Percentiles rank a stretch among this genome's conserved stretches.
phyloP scores from a whole-genome alignment of 1,140 invertebrate species.

The Trissolcus basalis region DNA sequence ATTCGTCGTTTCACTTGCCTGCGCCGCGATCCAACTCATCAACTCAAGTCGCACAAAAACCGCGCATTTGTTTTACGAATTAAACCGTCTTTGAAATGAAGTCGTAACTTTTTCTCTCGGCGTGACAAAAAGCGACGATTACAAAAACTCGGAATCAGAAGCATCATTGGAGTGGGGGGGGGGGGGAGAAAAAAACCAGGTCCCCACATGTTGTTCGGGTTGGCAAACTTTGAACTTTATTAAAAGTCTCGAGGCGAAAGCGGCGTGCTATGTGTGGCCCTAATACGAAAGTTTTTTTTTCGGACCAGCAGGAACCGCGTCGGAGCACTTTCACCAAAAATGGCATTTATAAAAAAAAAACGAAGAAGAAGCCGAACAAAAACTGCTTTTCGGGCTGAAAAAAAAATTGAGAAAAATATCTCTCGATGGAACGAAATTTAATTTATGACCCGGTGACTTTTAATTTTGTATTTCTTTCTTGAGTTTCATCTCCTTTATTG shows the following conservation, averaged over 20 bases:
- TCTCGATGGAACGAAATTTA: too few relatives aligned
- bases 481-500: too few relatives aligned
- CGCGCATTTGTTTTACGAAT: not conserved
- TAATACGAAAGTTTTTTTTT: slow-evolving; percentile 46
- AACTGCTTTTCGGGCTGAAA: not conserved
- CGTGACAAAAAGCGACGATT: not conserved
- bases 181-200: not conserved
- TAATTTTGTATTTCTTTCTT: too few relatives aligned
- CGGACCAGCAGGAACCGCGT: slow-evolving; percentile 30
- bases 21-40: slow-evolving; percentile 41
- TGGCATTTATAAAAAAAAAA: slow-evolving; percentile 43
- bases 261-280: slow-evolving; percentile 43
- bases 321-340: slow-evolving; percentile 55
- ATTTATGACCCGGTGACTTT: too few relatives aligned
- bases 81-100: slow-evolving; percentile 27
- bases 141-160: slow-evolving; percentile 1
- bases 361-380: not conserved
- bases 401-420: slow-evolving; percentile 6
- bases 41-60: slow-evolving; percentile 26
- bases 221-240: slow-evolving; percentile 54
- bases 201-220: not conserved
- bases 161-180: not conserved
- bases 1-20: slow-evolving; percentile 52
- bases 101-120: slow-evolving; percentile 18
- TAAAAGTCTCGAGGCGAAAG: slow-evolving; percentile 41